A percentile compares a stretch with the other conserved stretches of the same genome.
Conservation (phyloP, 2,113 vertebrate genomes). For the Tamias sibiricus region DNA sequence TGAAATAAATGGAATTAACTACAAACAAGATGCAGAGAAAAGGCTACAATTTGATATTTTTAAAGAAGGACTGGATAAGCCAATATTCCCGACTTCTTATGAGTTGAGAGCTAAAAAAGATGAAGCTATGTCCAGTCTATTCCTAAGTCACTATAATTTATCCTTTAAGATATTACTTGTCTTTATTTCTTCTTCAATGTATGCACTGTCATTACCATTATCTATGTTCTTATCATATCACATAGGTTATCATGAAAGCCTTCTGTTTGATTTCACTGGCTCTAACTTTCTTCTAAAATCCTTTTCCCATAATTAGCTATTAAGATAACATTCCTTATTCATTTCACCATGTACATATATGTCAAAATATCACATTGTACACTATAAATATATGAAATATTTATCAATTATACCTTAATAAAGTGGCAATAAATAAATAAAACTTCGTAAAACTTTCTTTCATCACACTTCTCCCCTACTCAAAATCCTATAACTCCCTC, state of each 20-base stretch:
- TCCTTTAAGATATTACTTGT: conserved; percentile 34
- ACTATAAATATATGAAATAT: background rate
- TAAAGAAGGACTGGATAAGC: background rate
- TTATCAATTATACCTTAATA: background rate
- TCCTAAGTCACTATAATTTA: background rate
- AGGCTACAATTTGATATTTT: conserved; percentile 33
- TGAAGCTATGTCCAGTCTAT: background rate
- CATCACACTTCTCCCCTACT: background rate
- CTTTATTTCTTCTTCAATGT: background rate
- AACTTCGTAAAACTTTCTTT: conserved; percentile 31
- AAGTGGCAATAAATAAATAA: background rate
- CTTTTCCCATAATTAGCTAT: background rate
- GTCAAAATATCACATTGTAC: background rate
- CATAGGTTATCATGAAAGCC: background rate
- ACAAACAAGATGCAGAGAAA: conserved; percentile 52
- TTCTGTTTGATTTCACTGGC: background rate
- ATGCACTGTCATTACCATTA: background rate
- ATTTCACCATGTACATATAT: background rate
- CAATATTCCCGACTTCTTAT: background rate
- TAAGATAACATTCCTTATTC: conserved; percentile 21
- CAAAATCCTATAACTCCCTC: background rate
- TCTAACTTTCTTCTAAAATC: conserved; percentile 23
- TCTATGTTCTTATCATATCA: conserved; percentile 20
- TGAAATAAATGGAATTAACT: conserved; percentile 29
- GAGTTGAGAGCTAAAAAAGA: background rate